Evolutionary conservation across 2,888 invertebrate species (phyloP).

Genomic region (Tiphia femorata): DNA sequence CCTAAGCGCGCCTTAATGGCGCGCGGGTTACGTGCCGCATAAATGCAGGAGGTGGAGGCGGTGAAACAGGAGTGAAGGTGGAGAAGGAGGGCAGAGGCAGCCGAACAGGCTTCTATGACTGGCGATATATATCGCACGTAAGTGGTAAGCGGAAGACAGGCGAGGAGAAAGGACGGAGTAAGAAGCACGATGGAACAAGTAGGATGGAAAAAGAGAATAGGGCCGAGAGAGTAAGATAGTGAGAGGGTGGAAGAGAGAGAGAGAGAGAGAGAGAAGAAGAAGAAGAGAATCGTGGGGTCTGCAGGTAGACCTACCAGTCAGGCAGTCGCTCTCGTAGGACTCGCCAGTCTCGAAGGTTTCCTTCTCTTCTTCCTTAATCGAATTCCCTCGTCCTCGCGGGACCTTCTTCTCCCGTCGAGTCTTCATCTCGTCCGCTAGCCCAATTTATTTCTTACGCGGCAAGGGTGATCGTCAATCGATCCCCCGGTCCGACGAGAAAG

Average conservation of each 20-base stretch:
- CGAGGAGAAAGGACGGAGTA: neutral
- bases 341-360: neutral
- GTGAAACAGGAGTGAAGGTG: no score
- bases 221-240: neutral
- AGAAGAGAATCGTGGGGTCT: neutral
- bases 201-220: neutral
- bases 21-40: neutral
- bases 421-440: no score
- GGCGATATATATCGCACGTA: neutral
- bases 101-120: neutral
- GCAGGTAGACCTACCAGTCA: neutral
- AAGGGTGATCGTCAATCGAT: no score
- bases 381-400: neutral
- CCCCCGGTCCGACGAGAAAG: no score
- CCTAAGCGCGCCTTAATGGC: neutral
- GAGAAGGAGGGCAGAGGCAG: no score
- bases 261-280: neutral
- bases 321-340: neutral
- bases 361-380: neutral
- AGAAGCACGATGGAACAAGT: neutral
- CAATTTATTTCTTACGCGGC: no score
- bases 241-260: neutral
- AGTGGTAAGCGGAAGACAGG: neutral
- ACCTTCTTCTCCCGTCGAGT: no score
- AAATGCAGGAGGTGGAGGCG: neutral